Percentiles rank a stretch among this genome's conserved stretches.
phyloP scores from a whole-genome alignment of 2,113 vertebrate genomes.

The Piprites chloris region DNA sequence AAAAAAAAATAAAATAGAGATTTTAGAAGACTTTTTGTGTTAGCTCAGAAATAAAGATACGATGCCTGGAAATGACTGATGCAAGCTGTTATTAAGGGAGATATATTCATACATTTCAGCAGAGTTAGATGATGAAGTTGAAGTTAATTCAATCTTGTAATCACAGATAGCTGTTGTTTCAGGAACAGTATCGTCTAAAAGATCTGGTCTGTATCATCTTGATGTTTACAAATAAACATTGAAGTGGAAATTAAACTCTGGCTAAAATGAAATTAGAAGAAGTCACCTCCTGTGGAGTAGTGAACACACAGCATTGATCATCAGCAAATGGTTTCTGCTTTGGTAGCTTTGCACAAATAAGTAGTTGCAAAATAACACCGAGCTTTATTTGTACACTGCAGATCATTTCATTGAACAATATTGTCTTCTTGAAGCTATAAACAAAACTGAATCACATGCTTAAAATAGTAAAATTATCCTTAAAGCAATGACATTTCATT shows the following conservation, averaged over 20 bases:
- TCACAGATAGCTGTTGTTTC: constrained; percentile 12
- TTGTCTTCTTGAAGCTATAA: not conserved
- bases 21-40: not conserved
- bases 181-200: not conserved
- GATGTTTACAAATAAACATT: constrained; percentile 37
- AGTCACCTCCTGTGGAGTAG: not conserved
- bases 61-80: not conserved
- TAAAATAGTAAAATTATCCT: not conserved
- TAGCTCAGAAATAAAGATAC: not conserved
- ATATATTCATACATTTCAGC: not conserved
- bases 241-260: constrained; percentile 17
- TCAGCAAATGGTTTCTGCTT: not conserved
- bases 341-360: not conserved
- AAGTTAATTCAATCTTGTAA: constrained; percentile 34
- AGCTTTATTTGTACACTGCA: not conserved
- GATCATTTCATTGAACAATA: not conserved
- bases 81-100: not conserved
- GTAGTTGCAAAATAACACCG: not conserved
- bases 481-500: not conserved
- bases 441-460: not conserved
- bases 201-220: not conserved
- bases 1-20: too few species aligned
- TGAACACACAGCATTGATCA: not conserved
- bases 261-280: constrained; percentile 7
- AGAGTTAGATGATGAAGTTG: not conserved